Base-by-base conservation (phyloP, 2,888 invertebrate genomes). In the Abrostola triplasia region DNA sequence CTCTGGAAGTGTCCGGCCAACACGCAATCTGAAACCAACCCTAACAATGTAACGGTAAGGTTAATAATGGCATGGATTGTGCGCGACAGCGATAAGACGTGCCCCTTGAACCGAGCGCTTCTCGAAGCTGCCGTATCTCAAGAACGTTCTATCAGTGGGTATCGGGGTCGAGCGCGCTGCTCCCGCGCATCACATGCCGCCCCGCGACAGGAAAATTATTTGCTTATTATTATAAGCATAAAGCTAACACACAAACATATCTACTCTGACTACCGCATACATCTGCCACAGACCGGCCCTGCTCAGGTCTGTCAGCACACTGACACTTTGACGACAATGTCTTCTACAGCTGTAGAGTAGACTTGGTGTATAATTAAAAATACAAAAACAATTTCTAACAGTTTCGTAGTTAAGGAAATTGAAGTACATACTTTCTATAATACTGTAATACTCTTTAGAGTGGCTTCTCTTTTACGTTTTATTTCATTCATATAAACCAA, bases 51-150 rank as follows among this genome's bases (percentile, higher is more conserved):
- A 0, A 5, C 0, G 0, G 6, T 62, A 82, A 50, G 54, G 79
- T 66, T 10, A 48, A 64, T 24, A 66, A 59, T 80, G 5, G 49
- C 5, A 38, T 56, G 73, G 50, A 40, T 36, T 37, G 4, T 1
- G 47, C 0, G 12, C 38, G 36, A 47, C 51, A 41, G 61, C 65
- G 90, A 90, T 90, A 89, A 87, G 76, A 55, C 44, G 36, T 82
- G 88, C 81, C 83, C 85, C 76, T 77, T 86, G 89, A 86, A 78
- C 89, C 71, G 79, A 58, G 65, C 76, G 74, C 79, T 77, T 78
- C 84, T 81, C 77, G 79, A 77, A 80, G 73, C 75, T 59, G 57
- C 57, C 72, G 67, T 85, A 84, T 84, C 85, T 84, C 81, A 81
- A 81, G 84, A 85, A 79, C 86, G 85, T 81, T 79, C 82, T 82